Base-by-base conservation (phyloP, 2,888 invertebrate species). In the Agrilus cyanescens region DNA sequence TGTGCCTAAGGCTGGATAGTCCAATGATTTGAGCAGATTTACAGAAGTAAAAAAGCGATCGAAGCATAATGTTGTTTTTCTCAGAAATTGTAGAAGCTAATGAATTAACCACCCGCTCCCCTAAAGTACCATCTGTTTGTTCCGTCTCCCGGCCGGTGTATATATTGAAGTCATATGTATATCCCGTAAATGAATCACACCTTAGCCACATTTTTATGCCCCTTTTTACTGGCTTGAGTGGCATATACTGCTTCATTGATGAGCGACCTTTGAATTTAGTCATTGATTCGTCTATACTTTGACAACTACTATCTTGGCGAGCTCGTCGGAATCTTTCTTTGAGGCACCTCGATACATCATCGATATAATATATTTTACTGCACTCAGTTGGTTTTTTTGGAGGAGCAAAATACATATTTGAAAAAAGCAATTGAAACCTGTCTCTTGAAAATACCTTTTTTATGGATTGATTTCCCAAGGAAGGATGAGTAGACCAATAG, bases 1-100 rank as follows among this genome's bases (percentile, higher is more conserved):
- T 37, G 52, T 56, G 46, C 48, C 52, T 37, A 54, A 38, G 37
- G 48, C 46, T 31, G 49, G 44, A 43, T 49, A 48, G 32, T 40
- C 31, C 32, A 50, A 32, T 29, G 37, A 43, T 34, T 46, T 32
- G 41, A 55, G 40, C 35, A 53, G 41, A 38, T 43, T 38, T 1
- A 46, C 45, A 33, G 41, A 39, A 12, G 53, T 52, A 39, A 51
- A 51, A 43, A 46, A 45, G 8, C 43, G 36, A 45, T 44, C 47
- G 45, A 48, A 44, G 38, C 39, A 46, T 29, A 46, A 32, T 25
- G 32, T 37, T 38, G 43, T 41, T 40, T 50, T 46, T 41, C 33
- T 20, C 45, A 44, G 16, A 44, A n/a, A 50, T 38, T 34, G 50
- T 53, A 37, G 41, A 33, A 29, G 34, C 40, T 44, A 52, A 50